Evolutionary conservation across 2,113 vertebrate genomes (phyloP).

Genomic region (Aspiorhynchus laticeps): DNA sequence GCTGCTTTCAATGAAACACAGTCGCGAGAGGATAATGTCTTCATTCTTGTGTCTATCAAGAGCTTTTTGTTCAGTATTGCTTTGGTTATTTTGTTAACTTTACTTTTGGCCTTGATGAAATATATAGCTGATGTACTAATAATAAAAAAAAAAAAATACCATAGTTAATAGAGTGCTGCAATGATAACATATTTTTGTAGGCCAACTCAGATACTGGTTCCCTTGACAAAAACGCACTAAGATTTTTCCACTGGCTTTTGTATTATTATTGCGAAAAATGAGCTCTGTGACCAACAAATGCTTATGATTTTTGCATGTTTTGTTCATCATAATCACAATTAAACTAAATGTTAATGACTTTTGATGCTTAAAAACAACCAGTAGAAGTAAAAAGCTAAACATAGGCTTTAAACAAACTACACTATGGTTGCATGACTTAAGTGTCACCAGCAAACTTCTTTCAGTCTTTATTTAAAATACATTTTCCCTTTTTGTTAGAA

Average conservation of each 20-base stretch:
- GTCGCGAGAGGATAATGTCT: conserved; percentile 20
- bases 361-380: not conserved
- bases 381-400: not conserved
- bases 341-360: not conserved
- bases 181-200: not conserved
- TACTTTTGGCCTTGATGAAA: conserved; percentile 6
- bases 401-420: not conserved
- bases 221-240: not conserved
- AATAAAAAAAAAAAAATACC: not conserved
- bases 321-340: not conserved
- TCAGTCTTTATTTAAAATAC: no score
- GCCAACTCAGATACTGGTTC: not conserved
- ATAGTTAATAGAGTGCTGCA: not conserved
- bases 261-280: not conserved
- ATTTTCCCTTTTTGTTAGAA: no score
- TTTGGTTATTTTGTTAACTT: conserved; percentile 16
- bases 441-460: no score
- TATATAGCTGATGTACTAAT: not conserved
- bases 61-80: conserved; percentile 11
- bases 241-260: not conserved
- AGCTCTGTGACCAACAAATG: not conserved
- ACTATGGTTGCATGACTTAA: no score
- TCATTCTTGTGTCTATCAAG: conserved; percentile 7
- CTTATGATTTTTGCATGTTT: not conserved
- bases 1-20: not conserved